Evolutionary conservation across 2,888 invertebrate genomes (phyloP), one percentile per base, ranked within the genome.

Genomic region (Chrysotoxum bicinctum): DNA sequence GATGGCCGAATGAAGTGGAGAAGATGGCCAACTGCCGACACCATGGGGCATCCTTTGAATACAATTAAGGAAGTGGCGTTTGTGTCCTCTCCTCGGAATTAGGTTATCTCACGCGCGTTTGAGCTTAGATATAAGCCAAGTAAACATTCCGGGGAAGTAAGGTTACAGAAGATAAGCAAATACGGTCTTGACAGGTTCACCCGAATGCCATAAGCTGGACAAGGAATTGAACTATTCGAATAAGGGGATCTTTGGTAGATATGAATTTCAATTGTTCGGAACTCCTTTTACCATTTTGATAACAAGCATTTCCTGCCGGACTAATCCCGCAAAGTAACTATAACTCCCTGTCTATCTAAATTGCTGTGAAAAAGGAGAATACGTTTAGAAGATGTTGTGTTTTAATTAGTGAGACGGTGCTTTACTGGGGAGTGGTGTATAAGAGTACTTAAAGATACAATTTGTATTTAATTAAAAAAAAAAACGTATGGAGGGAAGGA

Each of bases 31-130:
- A n/a, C 48, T 35, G n/a, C 16, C 8, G 19, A 12, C 30, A 37
- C 35, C 48, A 43, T 19, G n/a, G 21, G 21, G 8, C 58, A 16
- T 60, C 73, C 79, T 60, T 60, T 43, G 72, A 43, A 43, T 50
- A 50, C 50, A 35, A 58, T 77, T 62, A 58, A 60, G 70, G 70
- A 58, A 76, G 66, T 64, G 43, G 19, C 26, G 23, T 43, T n/a
- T 26, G 66, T 68, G 43, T 69, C 50, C 66, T 45, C 10, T 69
- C 50, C 66, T 45, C 10, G 66, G 21, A 48, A 45, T 52, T 50
- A 23, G 77, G 77, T 77, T 77, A 80, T 80, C 75, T 56, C 62
- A 74, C 62, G 21, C 69, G 35, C 45, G 32, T 79, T 66, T 37
- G 35, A 26, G 23, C 19, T 37, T 10, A 37, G 7, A 16, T 3